Evolutionary conservation across 2,888 invertebrate genomes (phyloP), one percentile per base, ranked within the genome.

Genomic region (Cacoxenus indagator): DNA sequence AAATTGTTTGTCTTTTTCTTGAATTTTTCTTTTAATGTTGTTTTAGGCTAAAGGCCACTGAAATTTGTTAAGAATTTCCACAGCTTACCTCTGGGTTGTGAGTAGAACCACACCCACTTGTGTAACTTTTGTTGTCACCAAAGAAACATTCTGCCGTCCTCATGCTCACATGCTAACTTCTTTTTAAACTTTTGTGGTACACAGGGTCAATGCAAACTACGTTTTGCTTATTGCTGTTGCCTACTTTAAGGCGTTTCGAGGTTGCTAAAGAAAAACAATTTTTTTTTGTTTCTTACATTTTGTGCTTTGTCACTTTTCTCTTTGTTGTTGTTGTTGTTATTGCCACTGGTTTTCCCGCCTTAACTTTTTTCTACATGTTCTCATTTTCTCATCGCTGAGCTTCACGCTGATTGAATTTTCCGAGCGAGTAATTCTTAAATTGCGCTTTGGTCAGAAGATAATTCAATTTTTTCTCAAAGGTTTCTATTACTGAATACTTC

Each of bases 401-500:
- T 61, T 61, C 61, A n/a, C 57, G 71, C 75, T 81, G 83, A 83
- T 81, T 81, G 83, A 82, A 83, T 81, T 81, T 81, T 82, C 81
- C 83, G 67, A 83, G 76, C 79, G 81, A 81, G 78, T 81, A 79
- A 81, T 81, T 82, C 79, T 83, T 83, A 81, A 81, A 81, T 82
- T 81, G 83, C 76, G 70, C 77, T 74, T 76, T 70, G 78, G 81
- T 75, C 83, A 81, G 74, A 75, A 77, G 75, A 79, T 81, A 81
- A 81, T 81, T 81, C 78, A 81, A 82, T 81, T 82, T 81, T 75
- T 51, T 65, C 8, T 51, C 6, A 73, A 72, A 78, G 46, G 74
- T 77, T 81, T 76, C 82, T 82, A 76, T 80, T 79, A 79, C 74
- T 57, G 14, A 4, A 29, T 65, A 37, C 14, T 26, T n/a, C 22